These are phyloP conservation scores for Xyrichtys novacula DNA, from an alignment of 2,797 vertebrate genomes.

Conservation along the genomic window DNA sequence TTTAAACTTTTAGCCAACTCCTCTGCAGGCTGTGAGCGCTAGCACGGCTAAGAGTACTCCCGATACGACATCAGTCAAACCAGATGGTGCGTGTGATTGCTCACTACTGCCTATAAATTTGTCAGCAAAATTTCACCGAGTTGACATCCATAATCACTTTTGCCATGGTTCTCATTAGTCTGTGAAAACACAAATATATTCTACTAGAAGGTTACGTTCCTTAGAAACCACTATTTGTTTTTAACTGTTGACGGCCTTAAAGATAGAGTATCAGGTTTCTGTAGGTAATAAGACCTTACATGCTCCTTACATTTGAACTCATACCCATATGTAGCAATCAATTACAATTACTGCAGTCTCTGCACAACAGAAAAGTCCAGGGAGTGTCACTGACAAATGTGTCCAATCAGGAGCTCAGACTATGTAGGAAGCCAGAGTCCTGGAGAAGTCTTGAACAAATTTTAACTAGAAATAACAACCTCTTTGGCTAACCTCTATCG, in stretches of 20 bases:
- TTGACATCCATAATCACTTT: conserved; percentile 43
- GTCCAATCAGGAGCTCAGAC: not conserved
- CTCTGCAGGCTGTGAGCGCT: conserved; percentile 10
- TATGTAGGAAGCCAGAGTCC: not conserved
- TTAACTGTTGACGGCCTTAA: not conserved
- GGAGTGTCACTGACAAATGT: not conserved
- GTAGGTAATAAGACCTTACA: not conserved
- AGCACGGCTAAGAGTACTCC: conserved; percentile 24
- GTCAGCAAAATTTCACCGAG: conserved; percentile 31
- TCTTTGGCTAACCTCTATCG: no score
- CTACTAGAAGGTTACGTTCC: conserved; percentile 22
- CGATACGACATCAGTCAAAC: conserved; percentile 35
- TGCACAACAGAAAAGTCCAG: not conserved
- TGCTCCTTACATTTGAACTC: not conserved
- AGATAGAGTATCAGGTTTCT: not conserved
- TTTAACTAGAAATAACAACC: not conserved
- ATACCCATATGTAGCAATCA: not conserved
- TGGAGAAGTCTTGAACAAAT: not conserved
- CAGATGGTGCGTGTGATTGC: conserved; percentile 56
- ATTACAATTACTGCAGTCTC: not conserved
- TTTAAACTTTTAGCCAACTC: conserved; percentile 33
- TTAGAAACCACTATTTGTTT: conserved; percentile 55
- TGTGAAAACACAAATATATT: conserved; percentile 32
- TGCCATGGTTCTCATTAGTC: conserved; percentile 49
- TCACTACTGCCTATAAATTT: conserved; percentile 40